Evolutionary conservation across 2,797 vertebrate genomes (phyloP), one percentile per base, ranked within the genome.

Genomic region (Ibycter americanus): DNA sequence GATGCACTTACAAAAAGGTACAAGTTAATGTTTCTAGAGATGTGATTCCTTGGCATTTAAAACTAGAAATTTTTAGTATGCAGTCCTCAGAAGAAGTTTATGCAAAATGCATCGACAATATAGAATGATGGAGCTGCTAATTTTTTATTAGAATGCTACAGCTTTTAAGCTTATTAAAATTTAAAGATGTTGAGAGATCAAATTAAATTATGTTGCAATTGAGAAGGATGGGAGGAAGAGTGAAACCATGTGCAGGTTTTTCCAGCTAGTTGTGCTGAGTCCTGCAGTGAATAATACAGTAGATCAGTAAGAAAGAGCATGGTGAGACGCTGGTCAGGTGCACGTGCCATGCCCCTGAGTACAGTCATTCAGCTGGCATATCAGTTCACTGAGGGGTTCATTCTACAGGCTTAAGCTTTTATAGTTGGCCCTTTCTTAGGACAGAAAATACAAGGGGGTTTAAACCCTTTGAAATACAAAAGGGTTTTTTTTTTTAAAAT

Each of bases 301-400:
- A 87, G 94, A 91, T 90, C n/a, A 79, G 47, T 83, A 92, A 94
- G 92, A 90, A 95, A 76, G 93, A 79, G 93, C 91, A 18, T 29
- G 6, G 58, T 71, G 93, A 87, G 93, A 91, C 89, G 84, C 65
- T 73, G 91, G 84, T 73, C 92, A 78, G 93, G 94, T 51, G 72
- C 90, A 76, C 87, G 97, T 94, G 61, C 84, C 19, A 27, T 98
- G 98, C 98, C 98, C 97, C 98, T 98, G 98, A 98, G 98, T 97
- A 74, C 97, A 98, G 98, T 98, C 98, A 97, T 98, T 99, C 98
- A 98, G 95, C 82, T 51, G 84, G 87, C 97, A 98, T 97, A 98
- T 98, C 98, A 97, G 98, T 98, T 99, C 98, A 98, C 98, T 96
- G 96, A 67, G 36, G 95, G 89, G 86, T 93, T 96, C 91, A 70